These are phyloP conservation scores for Gymnosoma rotundatum DNA, from an alignment of 2,888 invertebrate genomes.

Conservation along the genomic window DNA sequence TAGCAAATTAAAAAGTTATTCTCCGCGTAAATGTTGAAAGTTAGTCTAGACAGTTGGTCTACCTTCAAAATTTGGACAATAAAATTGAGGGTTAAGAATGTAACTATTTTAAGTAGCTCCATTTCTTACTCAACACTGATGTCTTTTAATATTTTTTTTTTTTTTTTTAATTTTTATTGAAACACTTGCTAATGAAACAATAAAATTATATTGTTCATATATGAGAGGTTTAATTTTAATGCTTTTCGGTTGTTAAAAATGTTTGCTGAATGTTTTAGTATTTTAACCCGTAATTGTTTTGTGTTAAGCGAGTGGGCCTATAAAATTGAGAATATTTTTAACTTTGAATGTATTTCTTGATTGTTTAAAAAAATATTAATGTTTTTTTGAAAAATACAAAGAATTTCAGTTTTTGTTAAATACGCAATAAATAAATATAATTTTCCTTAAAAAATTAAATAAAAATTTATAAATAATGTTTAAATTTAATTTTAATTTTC, in stretches of 20 bases:
- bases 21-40: slow-evolving; percentile 32
- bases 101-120: neutral
- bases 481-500: no score
- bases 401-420: no score
- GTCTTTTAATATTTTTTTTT: neutral
- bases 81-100: slow-evolving; percentile 7
- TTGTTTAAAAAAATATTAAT: no score
- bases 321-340: no score
- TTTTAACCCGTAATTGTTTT: no score
- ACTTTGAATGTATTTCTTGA: no score
- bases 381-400: no score
- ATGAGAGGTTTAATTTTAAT: neutral
- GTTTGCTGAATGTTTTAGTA: no score
- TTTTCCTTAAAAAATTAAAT: no score
- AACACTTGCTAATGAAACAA: slow-evolving; percentile 57
- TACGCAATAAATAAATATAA: no score
- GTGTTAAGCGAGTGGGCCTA: no score
- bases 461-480: no score
- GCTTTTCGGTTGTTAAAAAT: neutral
- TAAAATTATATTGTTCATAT: slow-evolving; percentile 18
- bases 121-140: neutral
- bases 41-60: slow-evolving; percentile 61
- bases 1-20: slow-evolving; percentile 74
- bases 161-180: slow-evolving; percentile 18
- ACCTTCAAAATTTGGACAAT: slow-evolving; percentile 34